These are phyloP conservation scores for Poeciliopsis turrubarensis DNA, from an alignment of 2,113 vertebrate species.

Conservation along the genomic window DNA sequence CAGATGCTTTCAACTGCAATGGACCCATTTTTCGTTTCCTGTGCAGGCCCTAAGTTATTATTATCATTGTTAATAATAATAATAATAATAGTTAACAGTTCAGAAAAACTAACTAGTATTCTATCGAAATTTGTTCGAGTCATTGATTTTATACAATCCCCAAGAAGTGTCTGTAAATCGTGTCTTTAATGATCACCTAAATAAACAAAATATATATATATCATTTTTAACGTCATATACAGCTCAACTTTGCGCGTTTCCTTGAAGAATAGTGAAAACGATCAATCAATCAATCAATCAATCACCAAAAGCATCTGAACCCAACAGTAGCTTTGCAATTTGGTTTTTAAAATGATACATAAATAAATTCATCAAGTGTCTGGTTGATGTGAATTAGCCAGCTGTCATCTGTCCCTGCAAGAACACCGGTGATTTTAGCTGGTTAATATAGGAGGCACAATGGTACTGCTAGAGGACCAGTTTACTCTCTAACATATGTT, in stretches of 20 bases:
- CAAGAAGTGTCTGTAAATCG: not conserved
- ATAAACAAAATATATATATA: not conserved
- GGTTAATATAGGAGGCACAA: too few relatives aligned
- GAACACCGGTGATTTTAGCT: not conserved
- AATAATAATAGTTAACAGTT: not conserved
- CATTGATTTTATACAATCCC: not conserved
- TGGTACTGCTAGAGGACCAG: not conserved
- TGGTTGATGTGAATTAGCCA: not conserved
- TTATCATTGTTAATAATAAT: too few relatives aligned
- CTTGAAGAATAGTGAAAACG: not conserved
- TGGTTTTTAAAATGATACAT: not conserved
- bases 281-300: not conserved
- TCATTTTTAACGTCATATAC: too few relatives aligned
- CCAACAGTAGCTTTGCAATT: not conserved
- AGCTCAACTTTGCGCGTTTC: too few relatives aligned
- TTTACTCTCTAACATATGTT: not conserved
- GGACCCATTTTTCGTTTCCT: not conserved
- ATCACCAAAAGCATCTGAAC: not conserved
- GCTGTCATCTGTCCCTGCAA: not conserved
- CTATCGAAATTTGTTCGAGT: not conserved
- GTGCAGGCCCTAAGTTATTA: not conserved
- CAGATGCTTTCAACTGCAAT: not conserved
- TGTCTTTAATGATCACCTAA: not conserved
- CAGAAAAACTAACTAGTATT: not conserved
- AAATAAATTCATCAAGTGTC: not conserved